Percentiles rank a stretch among this genome's conserved stretches.
Evolutionary conservation across 2,113 vertebrate genomes (phyloP).

Genomic region (Arvicanthis niloticus): DNA sequence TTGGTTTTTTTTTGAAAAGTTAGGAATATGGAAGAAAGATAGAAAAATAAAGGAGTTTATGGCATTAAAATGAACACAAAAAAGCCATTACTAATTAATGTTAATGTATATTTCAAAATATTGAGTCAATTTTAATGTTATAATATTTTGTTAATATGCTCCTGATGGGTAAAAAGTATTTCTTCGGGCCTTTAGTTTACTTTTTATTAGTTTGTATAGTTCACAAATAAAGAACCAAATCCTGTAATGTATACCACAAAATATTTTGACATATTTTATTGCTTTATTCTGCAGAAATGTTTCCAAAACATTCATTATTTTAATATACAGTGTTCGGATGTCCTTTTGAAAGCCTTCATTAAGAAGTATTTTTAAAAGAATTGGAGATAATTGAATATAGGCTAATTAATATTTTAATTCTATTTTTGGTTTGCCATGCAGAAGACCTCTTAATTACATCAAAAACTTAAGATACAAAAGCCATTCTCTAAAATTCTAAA

Average conservation of each 20-base stretch:
- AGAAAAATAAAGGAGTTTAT: not conserved
- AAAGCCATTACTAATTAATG: not conserved
- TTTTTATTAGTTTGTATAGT: not conserved
- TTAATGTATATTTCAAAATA: not conserved
- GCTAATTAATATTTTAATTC: not conserved
- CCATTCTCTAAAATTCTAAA: not conserved
- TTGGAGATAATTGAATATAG: not conserved
- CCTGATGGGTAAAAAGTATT: not conserved
- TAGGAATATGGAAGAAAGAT: not conserved
- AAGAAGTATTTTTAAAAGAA: not conserved
- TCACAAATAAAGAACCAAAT: not conserved
- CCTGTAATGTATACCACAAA: not conserved
- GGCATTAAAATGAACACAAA: not conserved
- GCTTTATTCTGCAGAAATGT: not conserved
- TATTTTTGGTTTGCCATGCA: not conserved
- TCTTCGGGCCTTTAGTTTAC: not conserved
- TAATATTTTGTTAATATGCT: not conserved
- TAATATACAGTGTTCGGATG: not conserved
- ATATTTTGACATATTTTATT: conserved; percentile 34
- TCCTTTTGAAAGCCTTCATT: not conserved
- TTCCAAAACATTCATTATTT: not conserved
- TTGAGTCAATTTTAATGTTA: not conserved
- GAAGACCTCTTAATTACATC: not conserved
- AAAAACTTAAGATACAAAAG: not conserved
- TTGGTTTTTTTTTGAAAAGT: not conserved